Conservation (phyloP, 2,113 vertebrate species). For the Eulemur macaco region DNA sequence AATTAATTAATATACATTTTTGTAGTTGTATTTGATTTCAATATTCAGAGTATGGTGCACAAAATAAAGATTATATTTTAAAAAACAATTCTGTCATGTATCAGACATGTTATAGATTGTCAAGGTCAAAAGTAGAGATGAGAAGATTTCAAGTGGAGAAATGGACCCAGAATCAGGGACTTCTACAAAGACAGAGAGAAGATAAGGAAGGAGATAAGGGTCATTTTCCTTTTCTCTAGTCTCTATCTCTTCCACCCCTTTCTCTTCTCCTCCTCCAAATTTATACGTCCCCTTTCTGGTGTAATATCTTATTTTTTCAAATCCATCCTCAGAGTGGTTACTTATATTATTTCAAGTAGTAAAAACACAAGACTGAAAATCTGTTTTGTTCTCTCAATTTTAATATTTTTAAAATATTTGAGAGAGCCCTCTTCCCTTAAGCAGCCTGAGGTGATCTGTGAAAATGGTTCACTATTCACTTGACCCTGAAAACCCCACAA, state of each 20-base stretch:
- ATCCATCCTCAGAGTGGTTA: not conserved
- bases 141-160: not conserved
- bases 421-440: not conserved
- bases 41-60: not conserved
- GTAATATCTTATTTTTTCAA: not conserved
- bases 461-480: too few relatives aligned
- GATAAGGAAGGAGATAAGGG: not conserved
- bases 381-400: not conserved
- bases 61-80: not conserved
- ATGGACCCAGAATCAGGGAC: not conserved
- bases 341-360: not conserved
- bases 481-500: too few relatives aligned
- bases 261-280: not conserved
- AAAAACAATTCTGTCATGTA: not conserved
- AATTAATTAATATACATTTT: slow-evolving; percentile 34
- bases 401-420: not conserved
- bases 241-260: not conserved
- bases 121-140: not conserved
- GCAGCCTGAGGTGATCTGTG: too few relatives aligned
- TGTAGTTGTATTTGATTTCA: not conserved
- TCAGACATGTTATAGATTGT: not conserved
- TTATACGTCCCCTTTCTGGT: not conserved
- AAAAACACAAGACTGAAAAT: not conserved
- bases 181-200: not conserved
- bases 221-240: not conserved